A percentile compares a stretch with the other conserved stretches of the same genome.
phyloP scores from a whole-genome alignment of 2,888 invertebrate genomes.

The Rotaria sp. region DNA sequence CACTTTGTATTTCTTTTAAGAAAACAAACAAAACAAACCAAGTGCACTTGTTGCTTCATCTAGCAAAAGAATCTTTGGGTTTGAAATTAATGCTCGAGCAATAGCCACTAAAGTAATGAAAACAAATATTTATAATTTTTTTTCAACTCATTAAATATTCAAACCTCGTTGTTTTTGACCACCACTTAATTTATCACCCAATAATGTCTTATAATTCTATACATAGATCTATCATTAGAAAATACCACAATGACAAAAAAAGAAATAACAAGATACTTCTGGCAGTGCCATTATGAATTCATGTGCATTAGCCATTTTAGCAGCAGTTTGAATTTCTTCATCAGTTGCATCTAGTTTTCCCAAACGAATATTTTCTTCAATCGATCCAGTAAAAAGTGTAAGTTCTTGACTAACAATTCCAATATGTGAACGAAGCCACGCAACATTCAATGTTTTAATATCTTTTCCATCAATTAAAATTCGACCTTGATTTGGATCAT shows the following conservation, averaged over 20 bases:
- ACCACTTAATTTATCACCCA: conserved; percentile 54
- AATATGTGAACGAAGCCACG: background rate
- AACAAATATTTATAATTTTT: too few species aligned
- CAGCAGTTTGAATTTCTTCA: conserved; percentile 49
- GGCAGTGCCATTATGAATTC: conserved; percentile 55
- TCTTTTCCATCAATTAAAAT: conserved; percentile 28
- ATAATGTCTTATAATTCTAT: background rate
- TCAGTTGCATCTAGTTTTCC: conserved; percentile 44
- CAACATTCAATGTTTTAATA: background rate
- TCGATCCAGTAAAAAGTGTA: background rate
- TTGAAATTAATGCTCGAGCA: conserved; percentile 59
- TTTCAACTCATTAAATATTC: background rate
- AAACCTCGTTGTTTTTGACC: conserved; percentile 52
- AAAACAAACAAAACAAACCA: background rate
- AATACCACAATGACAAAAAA: background rate
- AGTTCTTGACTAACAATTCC: conserved; percentile 16
- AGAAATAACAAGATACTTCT: conserved; percentile 40
- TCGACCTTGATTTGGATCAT: conserved; percentile 44
- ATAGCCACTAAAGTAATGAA: conserved; percentile 48
- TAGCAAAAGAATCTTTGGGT: conserved; percentile 64
- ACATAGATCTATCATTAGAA: background rate
- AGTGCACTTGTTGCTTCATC: conserved; percentile 52
- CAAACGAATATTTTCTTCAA: background rate
- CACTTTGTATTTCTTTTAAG: too few species aligned
- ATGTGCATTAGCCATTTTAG: conserved; percentile 46